phyloP scores from a whole-genome alignment of 1,140 invertebrate species.

The Latrodectus geometricus region DNA sequence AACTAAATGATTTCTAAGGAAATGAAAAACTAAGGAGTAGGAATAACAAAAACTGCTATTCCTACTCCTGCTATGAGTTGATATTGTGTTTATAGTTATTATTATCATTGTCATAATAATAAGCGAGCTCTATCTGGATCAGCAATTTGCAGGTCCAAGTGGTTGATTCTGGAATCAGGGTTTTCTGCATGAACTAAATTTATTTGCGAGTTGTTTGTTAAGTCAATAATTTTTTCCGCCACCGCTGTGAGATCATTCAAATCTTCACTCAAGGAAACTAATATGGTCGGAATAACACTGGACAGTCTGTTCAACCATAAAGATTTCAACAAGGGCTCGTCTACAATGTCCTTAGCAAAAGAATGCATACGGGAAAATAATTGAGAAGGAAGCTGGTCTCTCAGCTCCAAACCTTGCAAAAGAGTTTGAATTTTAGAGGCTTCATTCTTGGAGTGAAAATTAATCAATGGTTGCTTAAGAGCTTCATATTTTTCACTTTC shows the following conservation, averaged over 20 bases:
- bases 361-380: conserved; percentile 14
- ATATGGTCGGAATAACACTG: no score
- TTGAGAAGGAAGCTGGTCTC: conserved; percentile 13
- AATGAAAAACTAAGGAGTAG: no score
- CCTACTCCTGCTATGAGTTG: no score
- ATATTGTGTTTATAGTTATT: no score
- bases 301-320: not conserved
- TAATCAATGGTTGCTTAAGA: conserved; percentile 8
- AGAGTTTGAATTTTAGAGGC: not conserved
- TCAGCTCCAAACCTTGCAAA: not conserved
- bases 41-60: no score
- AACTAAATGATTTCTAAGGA: no score
- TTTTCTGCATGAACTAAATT: not conserved
- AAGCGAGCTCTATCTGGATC: no score
- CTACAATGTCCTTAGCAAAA: not conserved
- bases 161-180: no score
- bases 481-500: no score
- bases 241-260: not conserved
- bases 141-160: no score
- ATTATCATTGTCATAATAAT: no score
- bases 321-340: conserved; percentile 25
- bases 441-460: not conserved
- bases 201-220: not conserved
- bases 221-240: not conserved
- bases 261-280: no score